These are phyloP conservation scores for Toxotes lorentzi DNA, from an alignment of 2,797 vertebrate species.

Conservation along the genomic window DNA sequence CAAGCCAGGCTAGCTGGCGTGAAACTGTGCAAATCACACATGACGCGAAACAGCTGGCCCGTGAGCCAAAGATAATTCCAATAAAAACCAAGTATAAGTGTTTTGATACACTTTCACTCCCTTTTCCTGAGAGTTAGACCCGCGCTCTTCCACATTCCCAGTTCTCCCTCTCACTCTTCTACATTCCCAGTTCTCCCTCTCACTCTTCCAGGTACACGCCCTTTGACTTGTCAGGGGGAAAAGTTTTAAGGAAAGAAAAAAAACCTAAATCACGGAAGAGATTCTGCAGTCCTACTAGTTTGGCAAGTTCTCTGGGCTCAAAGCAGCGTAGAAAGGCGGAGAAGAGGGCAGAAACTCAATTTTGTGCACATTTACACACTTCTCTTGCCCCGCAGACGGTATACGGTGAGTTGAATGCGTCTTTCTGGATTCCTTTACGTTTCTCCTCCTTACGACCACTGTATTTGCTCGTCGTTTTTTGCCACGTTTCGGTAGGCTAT, in stretches of 20 bases:
- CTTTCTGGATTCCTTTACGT: conserved; percentile 33
- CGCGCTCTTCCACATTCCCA: conserved; percentile 69
- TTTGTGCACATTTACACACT: conserved; percentile 74
- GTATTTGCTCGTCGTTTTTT: conserved; percentile 68
- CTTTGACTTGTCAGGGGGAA: conserved; percentile 85
- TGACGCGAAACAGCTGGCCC: conserved; percentile 67
- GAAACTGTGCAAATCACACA: conserved; percentile 67
- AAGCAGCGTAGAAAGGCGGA: conserved; percentile 75
- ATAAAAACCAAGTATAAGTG: conserved; percentile 49
- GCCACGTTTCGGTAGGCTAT: conserved; percentile 84
- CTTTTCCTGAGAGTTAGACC: conserved; percentile 27
- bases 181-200: conserved; percentile 67
- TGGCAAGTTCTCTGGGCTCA: conserved; percentile 77
- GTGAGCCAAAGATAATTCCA: conserved; percentile 54
- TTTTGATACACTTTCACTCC: conserved; percentile 50
- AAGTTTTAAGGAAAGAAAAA: conserved; percentile 78
- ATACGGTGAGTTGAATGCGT: conserved; percentile 80
- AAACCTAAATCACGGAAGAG: conserved; percentile 88
- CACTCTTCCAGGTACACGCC: conserved; percentile 86
- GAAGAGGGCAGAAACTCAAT: conserved; percentile 67
- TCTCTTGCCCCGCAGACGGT: conserved; percentile 60
- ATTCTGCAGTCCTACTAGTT: conserved; percentile 82
- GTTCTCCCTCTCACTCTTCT: conserved; percentile 61
- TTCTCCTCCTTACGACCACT: conserved; percentile 30
- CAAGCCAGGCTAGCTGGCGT: conserved; percentile 54